A percentile compares a stretch with the other conserved stretches of the same genome.
Evolutionary conservation across 2,113 vertebrate species (phyloP).

Genomic region (Hippolais icterina): DNA sequence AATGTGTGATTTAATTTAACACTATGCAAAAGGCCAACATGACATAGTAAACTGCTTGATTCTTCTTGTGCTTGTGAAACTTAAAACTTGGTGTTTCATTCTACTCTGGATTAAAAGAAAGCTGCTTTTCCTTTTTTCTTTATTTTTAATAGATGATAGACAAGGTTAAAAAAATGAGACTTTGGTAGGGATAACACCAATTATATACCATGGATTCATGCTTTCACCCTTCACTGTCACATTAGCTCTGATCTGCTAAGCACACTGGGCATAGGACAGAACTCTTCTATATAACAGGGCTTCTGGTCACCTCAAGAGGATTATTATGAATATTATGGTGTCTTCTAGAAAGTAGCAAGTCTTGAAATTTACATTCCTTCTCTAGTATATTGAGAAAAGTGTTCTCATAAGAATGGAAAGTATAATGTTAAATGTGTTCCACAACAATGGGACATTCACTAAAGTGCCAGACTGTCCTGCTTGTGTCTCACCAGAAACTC

Average conservation of each 20-base stretch:
- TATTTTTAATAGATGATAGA: background rate
- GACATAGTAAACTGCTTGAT: background rate
- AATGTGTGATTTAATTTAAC: conserved; percentile 7
- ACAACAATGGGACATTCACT: background rate
- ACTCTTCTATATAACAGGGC: background rate
- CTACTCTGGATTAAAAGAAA: background rate
- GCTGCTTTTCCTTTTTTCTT: background rate
- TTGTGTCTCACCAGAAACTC: background rate
- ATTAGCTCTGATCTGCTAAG: background rate
- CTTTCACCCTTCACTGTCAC: background rate
- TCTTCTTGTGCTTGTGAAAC: background rate
- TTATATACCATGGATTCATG: background rate
- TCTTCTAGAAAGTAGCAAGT: background rate
- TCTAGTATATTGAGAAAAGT: background rate
- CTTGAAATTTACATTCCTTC: background rate
- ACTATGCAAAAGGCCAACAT: background rate
- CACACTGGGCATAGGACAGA: background rate
- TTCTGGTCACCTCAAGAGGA: background rate
- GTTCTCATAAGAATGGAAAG: background rate
- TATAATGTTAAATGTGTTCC: background rate
- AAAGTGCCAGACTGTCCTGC: background rate
- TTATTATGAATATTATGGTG: background rate
- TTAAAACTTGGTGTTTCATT: background rate
- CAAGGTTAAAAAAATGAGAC: background rate
- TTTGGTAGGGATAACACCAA: background rate